phyloP scores from a whole-genome alignment of 2,888 invertebrate genomes.

The Drosophila mercatorum region DNA sequence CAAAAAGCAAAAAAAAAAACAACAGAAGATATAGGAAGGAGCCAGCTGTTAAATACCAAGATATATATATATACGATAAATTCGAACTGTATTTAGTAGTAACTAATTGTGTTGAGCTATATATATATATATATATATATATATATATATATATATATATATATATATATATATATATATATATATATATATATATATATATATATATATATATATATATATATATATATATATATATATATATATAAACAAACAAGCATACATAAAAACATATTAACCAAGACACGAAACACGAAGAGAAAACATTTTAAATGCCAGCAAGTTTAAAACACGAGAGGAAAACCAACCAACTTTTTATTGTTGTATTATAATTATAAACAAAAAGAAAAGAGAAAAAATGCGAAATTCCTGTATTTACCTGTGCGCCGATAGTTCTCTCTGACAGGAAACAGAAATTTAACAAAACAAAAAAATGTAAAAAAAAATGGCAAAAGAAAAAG shows the following conservation, averaged over 20 bases:
- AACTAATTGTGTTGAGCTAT: conserved; percentile 40
- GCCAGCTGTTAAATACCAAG: conserved; percentile 37
- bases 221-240: background rate
- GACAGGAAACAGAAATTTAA: conserved; percentile 22
- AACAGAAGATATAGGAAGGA: background rate
- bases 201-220: conserved; percentile 21
- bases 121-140: conserved; percentile 15
- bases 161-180: conserved; percentile 1
- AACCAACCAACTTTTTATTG: conserved; percentile 59
- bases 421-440: conserved; percentile 8
- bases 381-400: conserved; percentile 1
- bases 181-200: too few species aligned
- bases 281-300: conserved; percentile 11
- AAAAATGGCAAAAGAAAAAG: conserved; percentile 57
- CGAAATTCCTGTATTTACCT: conserved; percentile 56
- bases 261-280: conserved; percentile 13
- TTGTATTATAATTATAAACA: conserved; percentile 69
- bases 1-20: conserved; percentile 4
- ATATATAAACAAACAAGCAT: background rate
- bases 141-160: conserved; percentile 19
- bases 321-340: conserved; percentile 40
- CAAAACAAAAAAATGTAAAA: conserved; percentile 30
- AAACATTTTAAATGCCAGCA: conserved; percentile 49
- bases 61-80: conserved; percentile 20
- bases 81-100: conserved; percentile 51